A percentile compares a stretch with the other conserved stretches of the same genome.
Conservation (phyloP, 2,888 invertebrate species). For the Rugalucina vietnamica region DNA sequence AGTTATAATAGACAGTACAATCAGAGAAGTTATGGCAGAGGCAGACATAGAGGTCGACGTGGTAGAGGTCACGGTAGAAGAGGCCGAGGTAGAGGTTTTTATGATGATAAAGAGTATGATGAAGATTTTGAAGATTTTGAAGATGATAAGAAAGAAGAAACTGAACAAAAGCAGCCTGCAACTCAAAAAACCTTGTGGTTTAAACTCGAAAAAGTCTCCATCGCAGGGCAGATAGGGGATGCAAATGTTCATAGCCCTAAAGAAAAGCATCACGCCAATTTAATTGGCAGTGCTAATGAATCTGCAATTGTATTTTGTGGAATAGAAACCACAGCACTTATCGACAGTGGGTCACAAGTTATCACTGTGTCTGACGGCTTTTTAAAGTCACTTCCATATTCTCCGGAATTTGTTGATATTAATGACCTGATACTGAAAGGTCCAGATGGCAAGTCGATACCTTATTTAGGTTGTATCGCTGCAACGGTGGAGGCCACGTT, state of each 20-base stretch:
- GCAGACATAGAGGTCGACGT: background rate
- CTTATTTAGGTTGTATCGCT: background rate
- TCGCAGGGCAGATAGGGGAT: background rate
- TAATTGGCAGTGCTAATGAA: background rate
- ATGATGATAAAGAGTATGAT: background rate
- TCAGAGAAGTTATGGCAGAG: background rate
- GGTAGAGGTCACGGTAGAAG: no score
- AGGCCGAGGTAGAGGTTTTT: background rate
- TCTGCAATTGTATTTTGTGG: background rate
- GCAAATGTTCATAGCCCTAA: background rate
- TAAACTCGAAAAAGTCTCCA: background rate
- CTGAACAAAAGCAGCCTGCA: background rate
- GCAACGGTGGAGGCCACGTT: background rate
- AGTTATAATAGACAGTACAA: no score
- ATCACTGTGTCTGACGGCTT: background rate
- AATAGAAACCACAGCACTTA: background rate
- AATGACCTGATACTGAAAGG: background rate
- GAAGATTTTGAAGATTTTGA: background rate
- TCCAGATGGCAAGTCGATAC: conserved; percentile 2
- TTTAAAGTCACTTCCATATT: background rate
- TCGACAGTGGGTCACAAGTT: background rate
- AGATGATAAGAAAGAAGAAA: background rate
- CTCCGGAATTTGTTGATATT: background rate
- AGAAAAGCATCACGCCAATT: background rate
- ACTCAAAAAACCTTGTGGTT: background rate